Conservation (phyloP, 35 echinoderm and acorn worm genomes). For the Apostichopus parvimensis region DNA sequence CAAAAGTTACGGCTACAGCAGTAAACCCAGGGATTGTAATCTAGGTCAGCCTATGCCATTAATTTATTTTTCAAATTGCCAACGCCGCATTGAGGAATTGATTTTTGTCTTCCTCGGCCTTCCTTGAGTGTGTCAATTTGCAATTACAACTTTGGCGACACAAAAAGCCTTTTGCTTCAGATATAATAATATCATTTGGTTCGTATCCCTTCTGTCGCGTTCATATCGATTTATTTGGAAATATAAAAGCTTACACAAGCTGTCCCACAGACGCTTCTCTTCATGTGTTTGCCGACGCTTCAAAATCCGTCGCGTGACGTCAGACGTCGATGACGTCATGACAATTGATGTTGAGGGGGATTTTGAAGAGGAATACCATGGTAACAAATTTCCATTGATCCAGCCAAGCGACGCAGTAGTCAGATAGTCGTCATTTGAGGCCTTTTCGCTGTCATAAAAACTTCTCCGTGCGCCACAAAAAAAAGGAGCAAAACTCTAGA, state of each 20-base stretch:
- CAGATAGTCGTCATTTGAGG: too few species aligned
- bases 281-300: background rate
- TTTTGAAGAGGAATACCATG: slow-evolving; percentile 2
- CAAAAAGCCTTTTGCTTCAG: background rate
- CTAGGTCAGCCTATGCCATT: slow-evolving; percentile 3
- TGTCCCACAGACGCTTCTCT: background rate
- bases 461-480: too few species aligned
- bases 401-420: background rate
- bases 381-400: slow-evolving; percentile 1
- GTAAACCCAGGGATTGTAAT: background rate
- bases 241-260: slow-evolving; percentile 15
- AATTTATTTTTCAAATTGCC: slow-evolving; percentile 36
- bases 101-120: background rate
- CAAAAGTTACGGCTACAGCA: too few species aligned
- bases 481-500: too few species aligned
- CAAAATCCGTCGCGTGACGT: slow-evolving; percentile 16
- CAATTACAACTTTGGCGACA: slow-evolving; percentile 23
- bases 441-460: too few species aligned
- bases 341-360: slow-evolving; percentile 15
- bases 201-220: background rate
- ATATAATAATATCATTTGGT: slow-evolving; percentile 23
- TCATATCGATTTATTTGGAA: slow-evolving; percentile 1
- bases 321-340: slow-evolving; percentile 24
- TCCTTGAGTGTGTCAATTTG: background rate
- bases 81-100: slow-evolving; percentile 32